Base-by-base conservation (phyloP, 37 sponge, comb jelly and placozoan species). In the Tethya wilhelma region DNA sequence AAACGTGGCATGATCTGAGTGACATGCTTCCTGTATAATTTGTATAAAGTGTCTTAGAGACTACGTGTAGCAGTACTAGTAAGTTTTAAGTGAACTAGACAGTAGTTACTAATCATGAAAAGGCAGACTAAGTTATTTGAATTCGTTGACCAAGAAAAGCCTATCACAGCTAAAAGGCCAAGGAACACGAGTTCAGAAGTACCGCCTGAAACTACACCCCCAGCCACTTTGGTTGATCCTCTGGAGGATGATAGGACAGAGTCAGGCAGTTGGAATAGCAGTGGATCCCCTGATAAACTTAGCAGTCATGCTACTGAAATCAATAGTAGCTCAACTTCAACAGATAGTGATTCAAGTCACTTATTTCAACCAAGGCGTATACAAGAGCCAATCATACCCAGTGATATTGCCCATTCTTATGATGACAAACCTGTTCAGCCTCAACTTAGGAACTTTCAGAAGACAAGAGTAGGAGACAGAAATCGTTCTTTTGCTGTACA, bases 401-500 rank as follows among this genome's bases (percentile, higher is more conserved):
- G 55, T 31, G 76, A 75, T 75, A 75, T 75, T 75, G 76, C 76
- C 4, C 36, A 8, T 38, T 57, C 60, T 58, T 14, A 9, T 57
- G 60, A 75, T 58, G 76, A 75, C 36, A 55, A 75, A 75, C 76
- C 76, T 75, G 76, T 75, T 34, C 76, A 75, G 62, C 76, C 76
- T 75, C 76, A 75, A 45, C 45, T 75, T 19, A 33, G 38, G 26
- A 75, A 6, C 60, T 80, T 80, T 80, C 82, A 67, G 60, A 70
- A 80, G 49, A 66, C 69, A 22, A 41, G 28, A 53, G 60, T 80
- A 46, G 38, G 69, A 26, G 44, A 80, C 23, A 80, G 57, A 44
- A 67, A 49, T 49, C 72, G 72, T 59, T 80, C 71, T 56, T 80
- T 70, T 71, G 71, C 71, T 70, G 30, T 20, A 9, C 67, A 70